phyloP scores from a whole-genome alignment of 2,113 vertebrate species.

The Lasiurus borealis region DNA sequence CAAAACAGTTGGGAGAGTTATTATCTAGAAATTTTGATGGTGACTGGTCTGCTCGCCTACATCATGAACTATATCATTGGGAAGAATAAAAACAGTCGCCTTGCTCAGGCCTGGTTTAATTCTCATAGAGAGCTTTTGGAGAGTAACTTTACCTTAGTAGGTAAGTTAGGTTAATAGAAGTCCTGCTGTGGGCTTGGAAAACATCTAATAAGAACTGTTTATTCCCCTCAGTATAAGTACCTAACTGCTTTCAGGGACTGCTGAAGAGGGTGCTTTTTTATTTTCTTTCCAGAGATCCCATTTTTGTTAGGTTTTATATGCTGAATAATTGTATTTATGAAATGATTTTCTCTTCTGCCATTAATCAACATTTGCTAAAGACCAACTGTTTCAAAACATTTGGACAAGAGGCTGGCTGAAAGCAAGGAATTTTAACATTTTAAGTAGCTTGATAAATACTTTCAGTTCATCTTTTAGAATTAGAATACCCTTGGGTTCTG shows the following conservation, averaged over 20 bases:
- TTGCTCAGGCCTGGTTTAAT: conserved; percentile 98
- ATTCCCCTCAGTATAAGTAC: neutral
- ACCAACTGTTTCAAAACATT: conserved; percentile 36
- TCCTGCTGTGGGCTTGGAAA: neutral
- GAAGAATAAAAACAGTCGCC: conserved; percentile 98
- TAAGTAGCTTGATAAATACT: conserved; percentile 46
- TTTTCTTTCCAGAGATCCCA: neutral
- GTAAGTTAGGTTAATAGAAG: conserved; percentile 87
- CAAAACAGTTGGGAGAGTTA: conserved; percentile 99
- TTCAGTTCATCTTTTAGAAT: conserved; percentile 47
- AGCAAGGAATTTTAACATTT: conserved; percentile 14
- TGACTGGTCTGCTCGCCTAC: conserved; percentile 97
- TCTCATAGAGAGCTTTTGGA: conserved; percentile 97
- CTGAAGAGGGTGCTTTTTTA: neutral
- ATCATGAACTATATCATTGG: conserved; percentile 99
- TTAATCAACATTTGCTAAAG: neutral
- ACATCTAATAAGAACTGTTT: neutral
- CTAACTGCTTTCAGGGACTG: neutral
- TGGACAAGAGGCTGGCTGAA: conserved; percentile 27
- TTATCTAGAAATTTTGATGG: conserved; percentile 99
- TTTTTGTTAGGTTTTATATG: conserved; percentile 49
- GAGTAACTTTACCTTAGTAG: conserved; percentile 99
- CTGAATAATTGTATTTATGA: conserved; percentile 48
- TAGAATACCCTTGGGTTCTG: conserved; percentile 9
- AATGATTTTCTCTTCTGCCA: conserved; percentile 38